Percentiles rank a stretch among this genome's conserved stretches.
Evolutionary conservation across 2,888 invertebrate genomes (phyloP).

Genomic region (Brachylomia viminalis): DNA sequence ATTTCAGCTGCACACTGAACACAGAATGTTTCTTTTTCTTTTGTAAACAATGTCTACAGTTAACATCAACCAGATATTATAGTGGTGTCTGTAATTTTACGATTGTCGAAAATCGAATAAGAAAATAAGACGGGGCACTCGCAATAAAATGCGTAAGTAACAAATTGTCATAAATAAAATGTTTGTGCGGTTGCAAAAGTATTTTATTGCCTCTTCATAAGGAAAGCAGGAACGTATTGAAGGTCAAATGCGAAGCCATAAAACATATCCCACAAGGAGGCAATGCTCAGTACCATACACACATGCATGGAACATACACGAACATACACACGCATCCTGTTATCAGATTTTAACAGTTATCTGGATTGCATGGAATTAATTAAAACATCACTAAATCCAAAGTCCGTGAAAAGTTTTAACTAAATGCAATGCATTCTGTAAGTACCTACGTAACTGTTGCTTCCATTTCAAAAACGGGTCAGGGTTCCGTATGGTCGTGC

Average conservation of each 20-base stretch:
- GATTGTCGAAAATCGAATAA: constrained; percentile 45
- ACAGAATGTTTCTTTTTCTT: background rate
- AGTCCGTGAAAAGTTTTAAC: constrained; percentile 58
- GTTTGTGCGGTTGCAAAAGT: constrained; percentile 42
- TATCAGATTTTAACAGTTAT: constrained; percentile 71
- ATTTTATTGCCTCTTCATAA: constrained; percentile 58
- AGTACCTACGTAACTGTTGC: constrained; percentile 58
- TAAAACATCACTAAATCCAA: constrained; percentile 70
- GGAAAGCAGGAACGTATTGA: constrained; percentile 49
- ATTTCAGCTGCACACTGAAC: background rate
- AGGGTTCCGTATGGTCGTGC: constrained; percentile 35
- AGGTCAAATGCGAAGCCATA: constrained; percentile 64
- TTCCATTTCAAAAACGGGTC: constrained; percentile 21
- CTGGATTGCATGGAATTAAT: constrained; percentile 69
- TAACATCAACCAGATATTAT: constrained; percentile 8
- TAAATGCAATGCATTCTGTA: constrained; percentile 39
- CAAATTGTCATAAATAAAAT: constrained; percentile 56
- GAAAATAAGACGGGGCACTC: constrained; percentile 49
- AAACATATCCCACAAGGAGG: constrained; percentile 58
- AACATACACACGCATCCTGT: constrained; percentile 39
- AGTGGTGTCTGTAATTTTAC: constrained; percentile 35
- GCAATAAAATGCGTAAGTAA: constrained; percentile 55
- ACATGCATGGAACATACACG: constrained; percentile 38
- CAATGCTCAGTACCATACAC: constrained; percentile 45
- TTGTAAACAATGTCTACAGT: constrained; percentile 2